phyloP scores from a whole-genome alignment of 2,113 vertebrate genomes.

The Larimichthys polyactis region DNA sequence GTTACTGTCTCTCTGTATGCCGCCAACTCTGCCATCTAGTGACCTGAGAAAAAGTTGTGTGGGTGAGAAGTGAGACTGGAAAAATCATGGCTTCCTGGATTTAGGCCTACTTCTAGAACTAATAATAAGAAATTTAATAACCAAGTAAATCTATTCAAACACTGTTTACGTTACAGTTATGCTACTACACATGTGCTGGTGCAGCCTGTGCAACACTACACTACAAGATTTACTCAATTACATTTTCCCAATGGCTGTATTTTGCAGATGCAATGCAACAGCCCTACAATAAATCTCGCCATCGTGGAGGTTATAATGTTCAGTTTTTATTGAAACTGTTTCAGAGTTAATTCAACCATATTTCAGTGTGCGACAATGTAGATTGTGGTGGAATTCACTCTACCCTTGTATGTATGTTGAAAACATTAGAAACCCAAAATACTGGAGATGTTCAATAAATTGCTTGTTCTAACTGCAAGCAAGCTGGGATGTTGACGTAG shows the following conservation, averaged over 20 bases:
- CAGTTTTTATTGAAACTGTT: not conserved
- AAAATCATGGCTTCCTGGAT: not conserved
- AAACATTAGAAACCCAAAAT: not conserved
- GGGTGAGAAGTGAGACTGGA: not conserved
- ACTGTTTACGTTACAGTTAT: not conserved
- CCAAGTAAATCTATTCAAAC: not conserved
- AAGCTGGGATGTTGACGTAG: not conserved
- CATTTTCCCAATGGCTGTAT: not conserved
- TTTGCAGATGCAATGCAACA: not conserved
- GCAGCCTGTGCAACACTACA: not conserved
- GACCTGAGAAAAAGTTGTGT: not conserved
- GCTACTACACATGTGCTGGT: not conserved
- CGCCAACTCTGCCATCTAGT: conserved; percentile 36
- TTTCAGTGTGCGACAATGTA: not conserved
- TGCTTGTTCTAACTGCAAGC: not conserved
- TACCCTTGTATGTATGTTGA: not conserved
- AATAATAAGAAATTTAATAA: not conserved
- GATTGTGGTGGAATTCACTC: not conserved
- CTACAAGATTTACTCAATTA: not conserved
- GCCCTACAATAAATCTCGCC: not conserved
- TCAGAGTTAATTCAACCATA: not conserved
- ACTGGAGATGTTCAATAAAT: conserved; percentile 3
- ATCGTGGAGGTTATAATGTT: not conserved
- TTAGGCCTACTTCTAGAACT: not conserved
- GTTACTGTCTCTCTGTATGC: too few species aligned